Conservation (phyloP, 2,888 invertebrate species). For the Halictus ligatus region DNA sequence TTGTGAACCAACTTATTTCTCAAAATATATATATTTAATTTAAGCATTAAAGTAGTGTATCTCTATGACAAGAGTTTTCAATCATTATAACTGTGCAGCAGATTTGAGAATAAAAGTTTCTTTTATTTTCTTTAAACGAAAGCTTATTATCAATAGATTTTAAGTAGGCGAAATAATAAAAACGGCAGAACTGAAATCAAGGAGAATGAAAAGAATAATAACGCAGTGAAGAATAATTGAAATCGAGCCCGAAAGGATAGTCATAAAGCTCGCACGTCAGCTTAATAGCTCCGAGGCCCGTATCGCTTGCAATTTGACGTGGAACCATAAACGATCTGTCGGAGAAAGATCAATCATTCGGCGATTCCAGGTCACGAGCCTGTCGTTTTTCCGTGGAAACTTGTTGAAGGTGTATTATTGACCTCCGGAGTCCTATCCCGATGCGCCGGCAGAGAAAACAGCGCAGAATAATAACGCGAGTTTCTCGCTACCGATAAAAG, state of each 20-base stretch:
- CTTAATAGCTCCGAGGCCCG: background rate
- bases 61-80: too few relatives aligned
- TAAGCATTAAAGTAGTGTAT: too few relatives aligned
- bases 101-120: too few relatives aligned
- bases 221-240: background rate
- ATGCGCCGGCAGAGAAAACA: slow-evolving; percentile 36
- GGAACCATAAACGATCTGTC: background rate
- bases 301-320: background rate
- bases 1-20: too few relatives aligned
- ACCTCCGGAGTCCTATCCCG: slow-evolving; percentile 9
- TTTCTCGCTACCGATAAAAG: slow-evolving; percentile 41
- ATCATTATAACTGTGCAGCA: too few relatives aligned
- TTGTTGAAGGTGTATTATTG: slow-evolving; percentile 17
- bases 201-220: background rate
- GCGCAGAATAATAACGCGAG: slow-evolving; percentile 28
- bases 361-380: background rate
- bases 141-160: too few relatives aligned
- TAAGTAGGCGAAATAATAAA: too few relatives aligned
- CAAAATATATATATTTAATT: too few relatives aligned
- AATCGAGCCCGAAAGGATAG: background rate
- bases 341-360: slow-evolving; percentile 6
- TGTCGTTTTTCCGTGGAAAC: background rate
- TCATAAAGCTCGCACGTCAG: background rate
- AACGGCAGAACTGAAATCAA: background rate
- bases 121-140: too few relatives aligned